Percentiles rank a stretch among this genome's conserved stretches.
Conservation (phyloP, 2,797 vertebrate species). For the Liasis olivaceus region DNA sequence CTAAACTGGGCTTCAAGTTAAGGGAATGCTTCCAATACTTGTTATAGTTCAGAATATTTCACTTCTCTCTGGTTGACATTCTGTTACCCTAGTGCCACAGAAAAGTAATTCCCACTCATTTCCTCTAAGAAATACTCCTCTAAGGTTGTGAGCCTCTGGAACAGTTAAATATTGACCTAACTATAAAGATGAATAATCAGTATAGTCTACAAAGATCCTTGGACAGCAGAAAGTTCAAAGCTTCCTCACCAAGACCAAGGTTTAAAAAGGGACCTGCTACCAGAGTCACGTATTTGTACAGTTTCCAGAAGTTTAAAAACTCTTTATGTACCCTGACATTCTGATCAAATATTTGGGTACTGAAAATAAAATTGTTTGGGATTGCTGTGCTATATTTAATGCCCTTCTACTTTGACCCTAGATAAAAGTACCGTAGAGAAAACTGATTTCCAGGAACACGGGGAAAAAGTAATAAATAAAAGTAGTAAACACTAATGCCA, state of each 20-base stretch:
- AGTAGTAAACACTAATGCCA: not conserved
- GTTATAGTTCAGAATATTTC: not conserved
- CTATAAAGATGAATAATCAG: constrained; percentile 33
- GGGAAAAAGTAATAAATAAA: not conserved
- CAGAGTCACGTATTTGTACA: constrained; percentile 58
- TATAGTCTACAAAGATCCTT: constrained; percentile 1
- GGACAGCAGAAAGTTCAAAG: constrained; percentile 20
- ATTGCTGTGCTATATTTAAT: constrained; percentile 9
- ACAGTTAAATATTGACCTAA: constrained; percentile 42
- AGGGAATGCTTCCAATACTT: not conserved
- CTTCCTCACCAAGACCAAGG: constrained; percentile 50
- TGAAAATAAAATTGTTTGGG: constrained; percentile 44
- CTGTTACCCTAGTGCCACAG: not conserved
- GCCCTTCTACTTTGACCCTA: not conserved
- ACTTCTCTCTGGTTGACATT: not conserved
- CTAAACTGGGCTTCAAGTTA: not conserved
- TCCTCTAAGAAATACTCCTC: rapidly evolving
- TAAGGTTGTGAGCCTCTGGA: not conserved
- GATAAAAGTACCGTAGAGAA: not conserved
- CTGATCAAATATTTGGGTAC: constrained; percentile 36
- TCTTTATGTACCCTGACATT: constrained; percentile 46
- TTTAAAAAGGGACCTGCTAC: constrained; percentile 57
- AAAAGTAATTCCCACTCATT: not conserved
- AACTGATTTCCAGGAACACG: not conserved
- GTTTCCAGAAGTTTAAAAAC: constrained; percentile 45